Percentiles rank a stretch among this genome's conserved stretches.
phyloP scores from a whole-genome alignment of 2,797 vertebrate species.

The Lepilemur septentrionalis region DNA sequence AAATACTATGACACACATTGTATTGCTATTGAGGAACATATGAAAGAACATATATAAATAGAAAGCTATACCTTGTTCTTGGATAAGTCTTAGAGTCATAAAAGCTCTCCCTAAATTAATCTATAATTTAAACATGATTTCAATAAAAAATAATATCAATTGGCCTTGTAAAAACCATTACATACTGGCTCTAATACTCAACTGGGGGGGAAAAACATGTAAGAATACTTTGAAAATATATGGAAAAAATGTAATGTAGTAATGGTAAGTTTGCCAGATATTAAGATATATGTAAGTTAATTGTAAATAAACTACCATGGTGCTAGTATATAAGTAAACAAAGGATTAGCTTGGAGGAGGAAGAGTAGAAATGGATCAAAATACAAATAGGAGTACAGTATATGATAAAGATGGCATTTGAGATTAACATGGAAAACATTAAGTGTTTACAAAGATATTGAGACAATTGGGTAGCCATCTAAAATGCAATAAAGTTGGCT shows the following conservation, averaged over 20 bases:
- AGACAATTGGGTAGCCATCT: neutral
- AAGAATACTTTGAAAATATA: slow-evolving; percentile 1
- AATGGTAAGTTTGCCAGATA: neutral
- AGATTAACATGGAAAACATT: neutral
- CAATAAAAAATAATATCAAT: neutral
- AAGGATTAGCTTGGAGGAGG: neutral
- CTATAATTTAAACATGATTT: neutral
- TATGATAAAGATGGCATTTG: neutral
- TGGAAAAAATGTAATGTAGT: neutral
- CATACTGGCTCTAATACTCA: neutral
- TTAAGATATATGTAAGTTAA: slow-evolving; percentile 3
- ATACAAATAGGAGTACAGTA: neutral
- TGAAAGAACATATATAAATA: neutral
- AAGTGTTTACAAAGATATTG: neutral
- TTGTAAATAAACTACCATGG: neutral
- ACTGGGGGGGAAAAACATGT: neutral
- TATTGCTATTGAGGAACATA: neutral
- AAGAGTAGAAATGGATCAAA: neutral
- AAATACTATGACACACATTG: neutral
- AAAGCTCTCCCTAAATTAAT: neutral
- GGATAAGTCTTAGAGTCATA: neutral
- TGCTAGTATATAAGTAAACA: neutral
- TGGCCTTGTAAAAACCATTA: neutral
- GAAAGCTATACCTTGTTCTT: neutral
- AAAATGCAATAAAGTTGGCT: neutral